Conservation (phyloP, 2,888 invertebrate genomes). For the Volucella inflata region DNA sequence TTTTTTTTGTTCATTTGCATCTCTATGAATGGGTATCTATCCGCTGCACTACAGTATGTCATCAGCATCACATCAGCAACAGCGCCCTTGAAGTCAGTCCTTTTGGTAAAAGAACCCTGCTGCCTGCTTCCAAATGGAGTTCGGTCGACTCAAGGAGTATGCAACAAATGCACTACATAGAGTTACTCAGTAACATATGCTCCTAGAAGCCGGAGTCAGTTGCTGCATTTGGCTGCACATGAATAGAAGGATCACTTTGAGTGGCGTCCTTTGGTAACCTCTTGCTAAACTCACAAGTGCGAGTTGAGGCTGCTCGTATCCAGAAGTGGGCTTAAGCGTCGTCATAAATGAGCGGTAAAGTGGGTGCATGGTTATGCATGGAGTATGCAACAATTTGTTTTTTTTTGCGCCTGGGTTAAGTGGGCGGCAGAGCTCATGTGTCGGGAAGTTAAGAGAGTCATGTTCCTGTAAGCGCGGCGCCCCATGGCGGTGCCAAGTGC, state of each 20-base stretch:
- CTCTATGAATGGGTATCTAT: conserved; percentile 47
- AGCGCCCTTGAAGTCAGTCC: conserved; percentile 1
- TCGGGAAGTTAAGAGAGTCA: conserved; percentile 50
- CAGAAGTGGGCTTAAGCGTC: conserved; percentile 49
- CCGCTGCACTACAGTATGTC: conserved; percentile 68
- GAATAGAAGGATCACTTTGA: conserved; percentile 49
- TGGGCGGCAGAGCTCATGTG: conserved; percentile 54
- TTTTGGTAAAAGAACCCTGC: conserved; percentile 40
- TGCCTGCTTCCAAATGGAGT: conserved; percentile 48
- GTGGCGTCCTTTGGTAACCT: conserved; percentile 38
- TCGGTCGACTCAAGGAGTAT: conserved; percentile 55
- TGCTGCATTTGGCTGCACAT: conserved; percentile 68
- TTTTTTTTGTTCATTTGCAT: conserved; percentile 35
- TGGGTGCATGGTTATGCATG: conserved; percentile 50
- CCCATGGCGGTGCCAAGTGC: conserved; percentile 68
- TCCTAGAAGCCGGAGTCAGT: conserved; percentile 31
- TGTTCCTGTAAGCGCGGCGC: conserved; percentile 47
- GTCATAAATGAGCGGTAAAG: conserved; percentile 27
- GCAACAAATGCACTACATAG: conserved; percentile 67
- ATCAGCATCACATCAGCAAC: conserved; percentile 19
- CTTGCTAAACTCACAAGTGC: conserved; percentile 14
- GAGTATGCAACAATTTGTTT: conserved; percentile 23
- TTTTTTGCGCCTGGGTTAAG: conserved; percentile 56
- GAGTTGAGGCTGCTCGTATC: conserved; percentile 28
- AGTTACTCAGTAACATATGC: conserved; percentile 53